Base-by-base conservation (phyloP, 2,113 vertebrate genomes). In the Ceyx melanurus region DNA sequence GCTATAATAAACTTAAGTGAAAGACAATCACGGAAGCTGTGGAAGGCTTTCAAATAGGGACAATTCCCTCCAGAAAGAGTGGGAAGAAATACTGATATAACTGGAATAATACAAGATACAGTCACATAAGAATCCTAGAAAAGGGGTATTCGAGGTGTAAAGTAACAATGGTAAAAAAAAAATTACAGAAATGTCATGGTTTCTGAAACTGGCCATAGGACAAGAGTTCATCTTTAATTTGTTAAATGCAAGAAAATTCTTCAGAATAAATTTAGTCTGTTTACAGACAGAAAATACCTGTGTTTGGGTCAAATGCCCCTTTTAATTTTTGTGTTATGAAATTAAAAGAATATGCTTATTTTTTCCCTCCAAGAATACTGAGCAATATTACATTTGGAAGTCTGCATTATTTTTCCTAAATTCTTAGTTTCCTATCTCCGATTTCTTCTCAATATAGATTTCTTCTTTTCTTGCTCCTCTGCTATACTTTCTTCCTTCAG, bases 291-390 rank as follows among this genome's bases (percentile, higher is more conserved):
- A 23, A 67, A 81, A 45, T 22, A 53, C 13, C 4, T 0, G 1
- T 37, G 8, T 5, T 56, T 46, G 20, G 1, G 12, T 66, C 21
- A 72, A 68, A 12, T 11, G 6, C 2, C 2, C 3, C 10, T 60
- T 86, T 79, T 53, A 85, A 22, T 12, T 57, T 51, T 43, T 78
- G 7, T 31, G 53, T 31, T 10, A 18, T 6, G 29, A 23, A 77
- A 79, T 60, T 11, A 26, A 74, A 82, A 65, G 5, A 35, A 22
- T 2, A 35, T 0, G 0, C 42, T 64, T 1, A 23, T 53, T 88
- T 88, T 65, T 19, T 17, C 13, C 22, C 42, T 15, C 26, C 37
- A 35, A 60, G 7, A 51, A 42, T 73, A 22, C 13, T 33, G 15
- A 66, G 5, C 17, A 80, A 29, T 8, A 54, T 7, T 43, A 73